These are phyloP conservation scores for Lithophane socia DNA, from an alignment of 2,888 invertebrate genomes.

Conservation along the genomic window DNA sequence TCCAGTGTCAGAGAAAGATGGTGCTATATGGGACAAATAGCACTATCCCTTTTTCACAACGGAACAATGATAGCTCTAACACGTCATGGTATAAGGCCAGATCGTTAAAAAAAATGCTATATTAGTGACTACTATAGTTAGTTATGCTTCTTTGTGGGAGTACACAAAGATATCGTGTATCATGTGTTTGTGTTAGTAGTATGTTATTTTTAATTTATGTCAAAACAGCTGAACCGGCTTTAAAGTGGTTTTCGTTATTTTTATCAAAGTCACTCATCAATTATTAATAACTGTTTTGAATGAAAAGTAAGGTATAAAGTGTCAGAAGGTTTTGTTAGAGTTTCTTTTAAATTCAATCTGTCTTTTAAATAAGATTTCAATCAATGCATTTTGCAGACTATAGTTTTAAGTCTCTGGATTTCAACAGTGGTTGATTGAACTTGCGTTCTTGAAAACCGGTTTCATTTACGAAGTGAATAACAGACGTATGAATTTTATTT, in stretches of 20 bases:
- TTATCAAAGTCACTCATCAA: constrained; percentile 13
- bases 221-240: constrained; percentile 35
- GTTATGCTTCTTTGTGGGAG: background rate
- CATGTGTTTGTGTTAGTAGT: constrained; percentile 13
- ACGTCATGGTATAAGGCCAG: too few species aligned
- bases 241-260: constrained; percentile 15
- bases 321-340: background rate
- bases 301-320: constrained; percentile 20
- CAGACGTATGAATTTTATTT: background rate
- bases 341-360: background rate
- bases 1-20: too few species aligned
- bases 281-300: constrained; percentile 6
- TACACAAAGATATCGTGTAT: constrained; percentile 3
- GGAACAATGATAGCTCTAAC: too few species aligned
- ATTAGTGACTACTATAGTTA: background rate
- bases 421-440: constrained; percentile 30
- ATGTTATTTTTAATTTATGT: constrained; percentile 26
- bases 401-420: background rate
- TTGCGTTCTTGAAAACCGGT: constrained; percentile 30
- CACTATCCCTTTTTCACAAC: too few species aligned
- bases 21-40: too few species aligned
- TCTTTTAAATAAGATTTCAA: background rate
- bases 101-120: background rate
- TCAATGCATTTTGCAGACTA: background rate
- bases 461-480: constrained; percentile 5